These are phyloP conservation scores for Machimus atricapillus DNA, from an alignment of 2,888 invertebrate species.

Conservation along the genomic window DNA sequence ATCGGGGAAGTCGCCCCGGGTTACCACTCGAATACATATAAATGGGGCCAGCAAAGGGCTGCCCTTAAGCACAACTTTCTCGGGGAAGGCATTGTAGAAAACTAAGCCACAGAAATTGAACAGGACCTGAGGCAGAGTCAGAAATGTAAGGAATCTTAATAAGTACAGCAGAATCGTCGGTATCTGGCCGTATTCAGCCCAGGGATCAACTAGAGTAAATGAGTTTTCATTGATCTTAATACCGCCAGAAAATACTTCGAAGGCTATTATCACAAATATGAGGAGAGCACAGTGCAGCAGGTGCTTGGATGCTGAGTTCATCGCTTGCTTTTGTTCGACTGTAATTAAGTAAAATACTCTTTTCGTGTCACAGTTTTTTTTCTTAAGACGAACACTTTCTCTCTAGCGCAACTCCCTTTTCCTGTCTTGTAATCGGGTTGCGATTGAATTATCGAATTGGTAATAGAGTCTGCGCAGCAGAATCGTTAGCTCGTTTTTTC, in stretches of 20 bases:
- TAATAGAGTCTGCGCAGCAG: not conserved
- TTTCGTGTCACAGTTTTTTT: not conserved
- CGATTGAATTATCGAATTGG: not conserved
- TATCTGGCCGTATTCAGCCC: constrained; percentile 80
- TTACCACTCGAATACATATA: constrained; percentile 92
- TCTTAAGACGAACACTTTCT: not conserved
- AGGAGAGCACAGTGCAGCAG: constrained; percentile 80
- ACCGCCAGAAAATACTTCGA: constrained; percentile 74
- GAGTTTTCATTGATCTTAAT: constrained; percentile 66
- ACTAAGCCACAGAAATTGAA: constrained; percentile 83
- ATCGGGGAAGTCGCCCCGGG: constrained; percentile 92
- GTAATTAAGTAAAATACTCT: not conserved
- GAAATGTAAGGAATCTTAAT: constrained; percentile 79
- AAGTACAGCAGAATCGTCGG: constrained; percentile 78
- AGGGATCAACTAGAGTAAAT: constrained; percentile 74
- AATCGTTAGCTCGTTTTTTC: not conserved
- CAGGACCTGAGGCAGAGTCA: constrained; percentile 87
- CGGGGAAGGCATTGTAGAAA: constrained; percentile 93
- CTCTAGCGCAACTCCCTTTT: not conserved
- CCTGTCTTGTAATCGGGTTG: not conserved
- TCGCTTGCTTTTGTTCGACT: constrained; percentile 42
- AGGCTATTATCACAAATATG: constrained; percentile 75
- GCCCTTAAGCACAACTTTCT: constrained; percentile 86
- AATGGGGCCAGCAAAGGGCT: constrained; percentile 92
- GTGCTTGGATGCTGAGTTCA: constrained; percentile 71